Percentiles rank a stretch among this genome's conserved stretches.
These are phyloP conservation scores for Aethes cnicana DNA, from an alignment of 2,888 invertebrate genomes.

Conservation along the genomic window DNA sequence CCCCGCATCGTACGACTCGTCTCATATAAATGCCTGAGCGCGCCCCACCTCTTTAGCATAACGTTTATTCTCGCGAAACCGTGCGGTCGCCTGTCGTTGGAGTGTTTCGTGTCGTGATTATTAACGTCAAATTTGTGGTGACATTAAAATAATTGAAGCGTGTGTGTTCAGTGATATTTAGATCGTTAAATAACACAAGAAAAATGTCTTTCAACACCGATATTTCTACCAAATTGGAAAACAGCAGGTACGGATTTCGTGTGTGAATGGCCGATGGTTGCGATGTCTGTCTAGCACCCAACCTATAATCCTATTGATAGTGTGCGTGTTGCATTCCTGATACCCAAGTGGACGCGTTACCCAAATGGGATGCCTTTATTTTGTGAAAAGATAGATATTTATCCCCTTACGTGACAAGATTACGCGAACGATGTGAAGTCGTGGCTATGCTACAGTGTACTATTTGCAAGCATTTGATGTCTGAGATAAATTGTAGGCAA, in stretches of 20 bases:
- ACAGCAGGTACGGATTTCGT: conserved; percentile 74
- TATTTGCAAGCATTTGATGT: not conserved
- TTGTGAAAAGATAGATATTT: too few species aligned
- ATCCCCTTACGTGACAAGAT: conserved; percentile 6
- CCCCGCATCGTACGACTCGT: conserved; percentile 78
- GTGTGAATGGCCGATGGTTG: conserved; percentile 46
- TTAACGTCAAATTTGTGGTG: conserved; percentile 66
- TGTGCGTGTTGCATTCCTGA: conserved; percentile 44
- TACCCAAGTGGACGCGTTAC: conserved; percentile 22
- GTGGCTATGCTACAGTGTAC: conserved; percentile 13
- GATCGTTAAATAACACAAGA: conserved; percentile 72
- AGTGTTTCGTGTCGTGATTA: conserved; percentile 53
- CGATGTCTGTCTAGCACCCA: conserved; percentile 45
- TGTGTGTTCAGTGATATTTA: conserved; percentile 81
- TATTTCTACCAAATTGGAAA: conserved; percentile 77
- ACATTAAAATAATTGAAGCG: conserved; percentile 58
- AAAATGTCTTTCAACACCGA: conserved; percentile 79
- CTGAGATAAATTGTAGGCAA: not conserved
- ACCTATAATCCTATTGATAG: conserved; percentile 36
- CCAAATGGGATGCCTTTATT: too few species aligned
- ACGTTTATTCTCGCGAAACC: conserved; percentile 63
- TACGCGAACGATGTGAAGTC: too few species aligned
- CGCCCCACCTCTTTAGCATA: conserved; percentile 73
- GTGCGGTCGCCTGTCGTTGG: conserved; percentile 55
- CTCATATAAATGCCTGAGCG: conserved; percentile 67